Evolutionary conservation across 2,113 vertebrate genomes (phyloP).

Genomic region (Polypterus bichir): DNA sequence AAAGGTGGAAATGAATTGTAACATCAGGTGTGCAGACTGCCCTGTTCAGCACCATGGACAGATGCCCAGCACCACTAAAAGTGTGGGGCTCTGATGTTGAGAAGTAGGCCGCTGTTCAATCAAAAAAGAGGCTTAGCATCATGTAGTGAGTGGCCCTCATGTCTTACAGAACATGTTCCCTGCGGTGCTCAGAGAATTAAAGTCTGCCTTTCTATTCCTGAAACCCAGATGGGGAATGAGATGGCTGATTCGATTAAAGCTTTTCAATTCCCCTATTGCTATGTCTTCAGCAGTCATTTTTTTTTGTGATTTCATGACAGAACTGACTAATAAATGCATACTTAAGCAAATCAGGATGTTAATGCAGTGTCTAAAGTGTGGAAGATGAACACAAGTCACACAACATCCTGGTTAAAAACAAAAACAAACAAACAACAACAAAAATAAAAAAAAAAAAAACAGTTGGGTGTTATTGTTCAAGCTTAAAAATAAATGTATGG

Average conservation of each 20-base stretch:
- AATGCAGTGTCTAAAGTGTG: too few species aligned
- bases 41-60: not conserved
- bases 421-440: too few species aligned
- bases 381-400: too few species aligned
- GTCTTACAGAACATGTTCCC: constrained; percentile 5
- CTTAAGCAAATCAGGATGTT: too few species aligned
- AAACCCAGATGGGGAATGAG: constrained; percentile 40
- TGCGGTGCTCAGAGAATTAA: constrained; percentile 33
- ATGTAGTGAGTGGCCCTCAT: not conserved
- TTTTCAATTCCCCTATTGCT: not conserved
- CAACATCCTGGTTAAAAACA: too few species aligned
- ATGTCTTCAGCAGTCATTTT: not conserved
- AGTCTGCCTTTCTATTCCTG: constrained; percentile 11
- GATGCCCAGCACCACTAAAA: not conserved
- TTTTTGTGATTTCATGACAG: not conserved
- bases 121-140: not conserved
- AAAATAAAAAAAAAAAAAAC: too few species aligned
- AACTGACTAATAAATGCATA: too few species aligned
- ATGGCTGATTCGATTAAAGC: constrained; percentile 12
- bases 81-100: not conserved
- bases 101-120: not conserved
- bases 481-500: too few species aligned
- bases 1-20: not conserved
- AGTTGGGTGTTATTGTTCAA: too few species aligned
- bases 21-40: not conserved